These are phyloP conservation scores for Diarsia brunnea DNA, from an alignment of 2,888 invertebrate genomes.

Conservation along the genomic window DNA sequence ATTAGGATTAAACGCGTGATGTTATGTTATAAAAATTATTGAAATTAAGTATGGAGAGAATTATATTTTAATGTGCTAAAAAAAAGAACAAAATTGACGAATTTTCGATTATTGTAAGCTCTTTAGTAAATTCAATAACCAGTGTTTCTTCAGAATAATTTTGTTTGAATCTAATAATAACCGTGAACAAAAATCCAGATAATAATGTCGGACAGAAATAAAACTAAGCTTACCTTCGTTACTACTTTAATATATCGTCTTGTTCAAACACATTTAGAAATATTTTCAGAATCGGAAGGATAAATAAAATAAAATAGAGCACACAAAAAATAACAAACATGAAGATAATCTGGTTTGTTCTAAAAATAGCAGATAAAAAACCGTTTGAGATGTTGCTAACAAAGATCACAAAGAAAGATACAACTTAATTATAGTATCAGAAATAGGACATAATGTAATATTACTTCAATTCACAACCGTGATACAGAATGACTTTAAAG, in stretches of 20 bases:
- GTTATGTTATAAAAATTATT: no score
- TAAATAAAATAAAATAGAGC: not conserved
- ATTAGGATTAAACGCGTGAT: no score
- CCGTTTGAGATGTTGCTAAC: not conserved
- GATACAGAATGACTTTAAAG: not conserved
- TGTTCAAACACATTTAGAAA: constrained; percentile 21
- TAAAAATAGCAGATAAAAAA: not conserved
- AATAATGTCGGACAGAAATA: not conserved
- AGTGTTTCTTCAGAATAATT: not conserved
- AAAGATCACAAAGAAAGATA: not conserved
- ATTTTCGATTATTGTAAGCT: not conserved
- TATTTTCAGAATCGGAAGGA: not conserved
- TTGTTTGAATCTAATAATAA: not conserved
- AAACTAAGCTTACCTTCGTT: not conserved
- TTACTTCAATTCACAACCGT: not conserved
- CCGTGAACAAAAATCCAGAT: not conserved
- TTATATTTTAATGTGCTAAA: no score
- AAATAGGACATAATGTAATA: not conserved
- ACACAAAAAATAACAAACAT: not conserved
- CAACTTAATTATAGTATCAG: not conserved
- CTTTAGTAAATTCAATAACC: not conserved
- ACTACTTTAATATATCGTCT: not conserved
- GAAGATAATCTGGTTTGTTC: not conserved
- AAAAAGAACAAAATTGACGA: not conserved
- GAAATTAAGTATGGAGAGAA: no score